Conservation (phyloP, 2,888 invertebrate genomes). For the Drosophila birchii region DNA sequence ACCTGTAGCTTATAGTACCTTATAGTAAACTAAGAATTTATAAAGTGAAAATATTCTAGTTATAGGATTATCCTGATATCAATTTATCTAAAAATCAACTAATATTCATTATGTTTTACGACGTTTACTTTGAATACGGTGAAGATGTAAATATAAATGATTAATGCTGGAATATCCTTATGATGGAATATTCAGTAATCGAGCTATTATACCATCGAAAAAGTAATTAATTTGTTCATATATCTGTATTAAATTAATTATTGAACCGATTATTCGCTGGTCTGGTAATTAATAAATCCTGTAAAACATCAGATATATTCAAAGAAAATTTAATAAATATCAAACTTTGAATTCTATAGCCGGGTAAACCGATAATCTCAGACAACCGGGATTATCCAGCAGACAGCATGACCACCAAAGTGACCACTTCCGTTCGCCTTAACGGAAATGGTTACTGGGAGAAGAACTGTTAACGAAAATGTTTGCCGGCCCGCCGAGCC, state of each 20-base stretch:
- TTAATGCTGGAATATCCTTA: neutral
- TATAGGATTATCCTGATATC: neutral
- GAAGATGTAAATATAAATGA: too few relatives aligned
- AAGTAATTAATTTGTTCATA: too few relatives aligned
- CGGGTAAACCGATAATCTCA: neutral
- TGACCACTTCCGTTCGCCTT: conserved; percentile 63
- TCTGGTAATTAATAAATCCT: neutral
- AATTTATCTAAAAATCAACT: neutral
- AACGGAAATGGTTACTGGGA: conserved; percentile 59
- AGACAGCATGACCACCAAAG: conserved; percentile 37
- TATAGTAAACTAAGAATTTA: neutral
- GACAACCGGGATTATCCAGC: conserved; percentile 19
- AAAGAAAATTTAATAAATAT: neutral
- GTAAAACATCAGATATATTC: neutral
- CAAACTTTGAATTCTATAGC: too few relatives aligned
- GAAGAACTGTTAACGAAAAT: conserved; percentile 70
- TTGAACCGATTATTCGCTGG: neutral
- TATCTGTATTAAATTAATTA: neutral
- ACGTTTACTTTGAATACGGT: neutral
- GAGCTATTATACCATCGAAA: neutral
- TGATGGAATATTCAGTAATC: neutral
- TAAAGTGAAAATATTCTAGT: neutral
- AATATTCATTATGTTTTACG: too few relatives aligned
- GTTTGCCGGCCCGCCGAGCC: conserved; percentile 43
- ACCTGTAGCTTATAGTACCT: too few relatives aligned